These are phyloP conservation scores for Meriones psammophilus DNA, from an alignment of 2,797 vertebrate genomes.

Conservation along the genomic window DNA sequence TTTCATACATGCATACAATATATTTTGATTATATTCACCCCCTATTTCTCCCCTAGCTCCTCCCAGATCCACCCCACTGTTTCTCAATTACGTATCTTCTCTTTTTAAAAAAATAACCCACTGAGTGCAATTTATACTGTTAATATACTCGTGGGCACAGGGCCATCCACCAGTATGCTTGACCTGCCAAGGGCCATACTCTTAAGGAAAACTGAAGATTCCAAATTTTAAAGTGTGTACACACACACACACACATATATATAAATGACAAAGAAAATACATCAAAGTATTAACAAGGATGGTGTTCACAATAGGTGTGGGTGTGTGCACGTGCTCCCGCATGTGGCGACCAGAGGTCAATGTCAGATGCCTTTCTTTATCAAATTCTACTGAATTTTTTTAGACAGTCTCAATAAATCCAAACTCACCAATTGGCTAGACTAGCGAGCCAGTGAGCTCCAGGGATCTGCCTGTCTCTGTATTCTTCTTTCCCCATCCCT, in stretches of 20 bases:
- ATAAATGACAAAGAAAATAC: neutral
- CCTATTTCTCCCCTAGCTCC: neutral
- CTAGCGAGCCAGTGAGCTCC: neutral
- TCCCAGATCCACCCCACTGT: neutral
- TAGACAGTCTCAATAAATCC: neutral
- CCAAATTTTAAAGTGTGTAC: slow-evolving; percentile 14
- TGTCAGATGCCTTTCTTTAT: neutral
- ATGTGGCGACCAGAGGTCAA: neutral
- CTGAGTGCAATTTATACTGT: neutral
- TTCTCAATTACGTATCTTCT: neutral
- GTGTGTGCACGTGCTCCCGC: neutral
- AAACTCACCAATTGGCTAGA: neutral
- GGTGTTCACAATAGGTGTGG: neutral
- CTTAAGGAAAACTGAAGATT: neutral
- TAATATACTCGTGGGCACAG: neutral
- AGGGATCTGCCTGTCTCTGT: neutral
- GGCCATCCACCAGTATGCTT: neutral
- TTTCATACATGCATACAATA: neutral
- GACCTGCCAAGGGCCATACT: neutral
- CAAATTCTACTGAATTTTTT: neutral
- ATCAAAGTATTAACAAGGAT: slow-evolving; percentile 51
- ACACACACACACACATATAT: neutral
- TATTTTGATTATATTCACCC: neutral
- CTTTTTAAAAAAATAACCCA: neutral
- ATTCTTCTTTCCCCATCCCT: neutral